phyloP scores from a whole-genome alignment of 2,888 invertebrate genomes.

The Oscheius sp. region DNA sequence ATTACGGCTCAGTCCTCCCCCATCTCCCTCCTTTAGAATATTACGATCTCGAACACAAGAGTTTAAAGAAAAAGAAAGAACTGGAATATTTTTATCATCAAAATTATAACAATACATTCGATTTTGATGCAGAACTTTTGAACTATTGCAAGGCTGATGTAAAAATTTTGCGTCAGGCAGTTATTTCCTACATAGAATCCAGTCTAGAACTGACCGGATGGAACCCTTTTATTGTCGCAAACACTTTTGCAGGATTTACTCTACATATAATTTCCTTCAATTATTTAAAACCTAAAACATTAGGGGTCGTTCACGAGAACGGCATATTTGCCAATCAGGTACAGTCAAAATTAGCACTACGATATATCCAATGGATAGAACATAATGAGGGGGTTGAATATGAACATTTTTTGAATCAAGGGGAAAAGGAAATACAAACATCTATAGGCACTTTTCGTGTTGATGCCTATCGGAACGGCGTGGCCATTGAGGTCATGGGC shows the following conservation, averaged over 20 bases:
- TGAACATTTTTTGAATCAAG: not conserved
- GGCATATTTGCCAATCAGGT: not conserved
- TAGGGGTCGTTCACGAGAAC: slow-evolving; percentile 4
- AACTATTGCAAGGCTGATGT: slow-evolving; percentile 10
- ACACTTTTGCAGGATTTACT: not conserved
- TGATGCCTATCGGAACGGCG: not conserved
- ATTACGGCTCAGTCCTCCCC: not conserved
- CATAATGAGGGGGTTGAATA: not conserved
- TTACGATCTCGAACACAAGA: not conserved
- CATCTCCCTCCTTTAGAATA: not conserved
- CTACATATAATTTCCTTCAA: not conserved
- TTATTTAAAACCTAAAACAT: slow-evolving; percentile 4
- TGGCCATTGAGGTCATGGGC: not conserved
- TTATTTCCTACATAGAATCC: not conserved
- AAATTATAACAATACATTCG: slow-evolving; percentile 12
- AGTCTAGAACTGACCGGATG: not conserved
- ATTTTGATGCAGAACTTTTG: not conserved
- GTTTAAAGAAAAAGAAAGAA: not conserved
- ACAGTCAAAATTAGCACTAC: slow-evolving; percentile 3
- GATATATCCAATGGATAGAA: slow-evolving; percentile 11
- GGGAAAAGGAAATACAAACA: not conserved
- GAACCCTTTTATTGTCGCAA: slow-evolving; percentile 1
- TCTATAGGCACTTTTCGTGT: not conserved
- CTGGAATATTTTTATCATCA: not conserved
- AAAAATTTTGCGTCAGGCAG: not conserved